These are phyloP conservation scores for Ophion ventricosus DNA, from an alignment of 2,888 invertebrate species.

Conservation along the genomic window DNA sequence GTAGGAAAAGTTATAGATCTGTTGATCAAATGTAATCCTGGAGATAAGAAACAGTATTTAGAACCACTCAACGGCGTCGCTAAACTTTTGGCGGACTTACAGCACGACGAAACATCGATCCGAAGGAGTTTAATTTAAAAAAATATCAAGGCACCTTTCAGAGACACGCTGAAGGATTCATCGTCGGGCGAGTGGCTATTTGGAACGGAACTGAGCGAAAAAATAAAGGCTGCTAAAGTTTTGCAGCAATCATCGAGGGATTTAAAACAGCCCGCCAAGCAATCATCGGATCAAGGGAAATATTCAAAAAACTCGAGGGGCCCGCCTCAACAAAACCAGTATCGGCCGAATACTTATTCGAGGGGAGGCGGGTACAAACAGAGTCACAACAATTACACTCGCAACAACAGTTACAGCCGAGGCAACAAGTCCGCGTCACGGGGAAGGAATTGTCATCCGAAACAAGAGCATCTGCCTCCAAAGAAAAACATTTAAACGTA, in stretches of 20 bases:
- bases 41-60: slow-evolving; percentile 18
- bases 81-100: no score
- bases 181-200: slow-evolving; percentile 15
- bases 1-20: slow-evolving; percentile 39
- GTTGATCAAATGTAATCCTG: slow-evolving; percentile 16
- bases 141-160: slow-evolving; percentile 54
- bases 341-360: no score
- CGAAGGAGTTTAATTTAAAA: slow-evolving; percentile 28
- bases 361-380: slow-evolving; percentile 44
- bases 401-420: slow-evolving; percentile 39
- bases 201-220: slow-evolving; percentile 26
- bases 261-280: neutral
- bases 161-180: slow-evolving; percentile 51
- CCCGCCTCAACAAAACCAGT: no score
- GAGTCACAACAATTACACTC: no score
- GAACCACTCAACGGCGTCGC: slow-evolving; percentile 8
- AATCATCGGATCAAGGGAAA: no score
- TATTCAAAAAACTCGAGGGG: no score
- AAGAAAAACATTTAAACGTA: slow-evolving; percentile 32
- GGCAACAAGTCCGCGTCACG: neutral
- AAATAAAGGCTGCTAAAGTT: no score
- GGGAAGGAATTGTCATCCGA: neutral
- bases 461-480: neutral
- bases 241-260: neutral
- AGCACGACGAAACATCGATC: no score